A percentile compares a stretch with the other conserved stretches of the same genome.
Evolutionary conservation across 1,140 invertebrate species (phyloP).

Genomic region (Drosophila hydei): DNA sequence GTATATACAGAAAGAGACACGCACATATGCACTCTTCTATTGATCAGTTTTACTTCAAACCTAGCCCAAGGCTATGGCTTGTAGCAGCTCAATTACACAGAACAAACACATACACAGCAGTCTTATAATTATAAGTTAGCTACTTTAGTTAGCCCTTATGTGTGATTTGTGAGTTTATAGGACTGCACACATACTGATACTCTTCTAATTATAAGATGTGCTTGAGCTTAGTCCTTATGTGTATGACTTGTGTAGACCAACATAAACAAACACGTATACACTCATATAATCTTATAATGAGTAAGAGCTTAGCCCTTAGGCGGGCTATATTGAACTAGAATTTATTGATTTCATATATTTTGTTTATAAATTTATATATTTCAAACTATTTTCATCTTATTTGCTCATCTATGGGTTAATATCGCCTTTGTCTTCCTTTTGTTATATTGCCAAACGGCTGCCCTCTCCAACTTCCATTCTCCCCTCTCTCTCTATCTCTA

Average conservation of each 20-base stretch:
- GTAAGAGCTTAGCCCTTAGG: neutral
- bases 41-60: no score
- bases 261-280: no score
- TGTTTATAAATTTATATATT: neutral
- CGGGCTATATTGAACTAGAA: no score
- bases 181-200: no score
- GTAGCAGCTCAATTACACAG: no score
- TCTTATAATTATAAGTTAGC: neutral
- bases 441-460: conserved; percentile 71
- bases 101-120: no score
- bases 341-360: neutral
- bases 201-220: no score
- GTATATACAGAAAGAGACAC: no score
- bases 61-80: no score
- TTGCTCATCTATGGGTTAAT: conserved; percentile 30
- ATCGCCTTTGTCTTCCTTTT: conserved; percentile 24
- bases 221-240: neutral
- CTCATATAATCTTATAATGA: no score
- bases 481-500: neutral
- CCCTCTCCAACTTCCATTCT: conserved; percentile 4
- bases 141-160: neutral
- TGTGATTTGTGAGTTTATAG: neutral
- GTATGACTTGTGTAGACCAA: no score
- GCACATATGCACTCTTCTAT: no score
- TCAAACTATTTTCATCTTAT: neutral